Evolutionary conservation across 2,888 invertebrate species (phyloP).

Genomic region (Volucella inflata): DNA sequence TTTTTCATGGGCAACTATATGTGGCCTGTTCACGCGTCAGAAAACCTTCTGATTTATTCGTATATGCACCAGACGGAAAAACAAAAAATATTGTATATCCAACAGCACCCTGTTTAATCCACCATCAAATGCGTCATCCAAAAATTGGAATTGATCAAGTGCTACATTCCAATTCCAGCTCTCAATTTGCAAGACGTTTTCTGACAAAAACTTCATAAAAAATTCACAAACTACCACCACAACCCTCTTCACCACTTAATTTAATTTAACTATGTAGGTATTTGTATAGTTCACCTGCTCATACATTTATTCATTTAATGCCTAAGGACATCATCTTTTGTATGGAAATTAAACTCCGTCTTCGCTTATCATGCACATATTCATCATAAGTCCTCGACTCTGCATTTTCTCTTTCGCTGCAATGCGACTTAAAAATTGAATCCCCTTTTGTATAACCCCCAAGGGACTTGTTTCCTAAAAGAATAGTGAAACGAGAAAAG

Average conservation of each 20-base stretch:
- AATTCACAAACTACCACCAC: too few relatives aligned
- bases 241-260: conserved; percentile 24
- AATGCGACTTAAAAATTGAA: conserved; percentile 72
- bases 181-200: too few relatives aligned
- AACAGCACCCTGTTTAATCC: too few relatives aligned
- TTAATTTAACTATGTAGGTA: conserved; percentile 41
- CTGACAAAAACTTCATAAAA: too few relatives aligned
- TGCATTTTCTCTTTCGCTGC: conserved; percentile 43
- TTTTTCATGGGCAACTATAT: too few relatives aligned
- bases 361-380: conserved; percentile 52
- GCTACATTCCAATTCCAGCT: too few relatives aligned
- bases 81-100: too few relatives aligned
- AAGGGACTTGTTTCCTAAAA: conserved; percentile 39
- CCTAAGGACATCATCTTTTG: conserved; percentile 72
- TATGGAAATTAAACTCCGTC: conserved; percentile 72
- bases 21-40: too few relatives aligned
- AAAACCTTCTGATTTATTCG: too few relatives aligned
- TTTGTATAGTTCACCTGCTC: conserved; percentile 44
- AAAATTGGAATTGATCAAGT: too few relatives aligned
- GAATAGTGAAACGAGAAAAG: conserved; percentile 26
- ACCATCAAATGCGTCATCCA: too few relatives aligned
- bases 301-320: conserved; percentile 69
- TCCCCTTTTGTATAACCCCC: conserved; percentile 61
- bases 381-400: conserved; percentile 47
- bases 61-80: too few relatives aligned